Evolutionary conservation across 1,140 invertebrate species (phyloP).

Genomic region (Drosophila micromelanica): DNA sequence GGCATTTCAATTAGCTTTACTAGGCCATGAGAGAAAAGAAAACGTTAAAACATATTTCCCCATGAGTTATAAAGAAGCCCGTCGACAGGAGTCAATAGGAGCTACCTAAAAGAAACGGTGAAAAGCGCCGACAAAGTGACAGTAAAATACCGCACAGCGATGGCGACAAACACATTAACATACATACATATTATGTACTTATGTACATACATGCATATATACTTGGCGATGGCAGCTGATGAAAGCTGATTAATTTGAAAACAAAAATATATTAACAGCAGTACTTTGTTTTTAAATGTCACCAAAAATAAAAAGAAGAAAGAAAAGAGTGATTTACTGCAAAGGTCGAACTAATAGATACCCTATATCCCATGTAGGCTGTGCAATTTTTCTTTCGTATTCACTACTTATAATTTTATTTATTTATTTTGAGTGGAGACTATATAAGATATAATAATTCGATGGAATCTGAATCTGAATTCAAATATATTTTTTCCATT

Average conservation of each 20-base stretch:
- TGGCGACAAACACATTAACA: background rate
- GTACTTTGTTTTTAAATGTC: slow-evolving; percentile 10
- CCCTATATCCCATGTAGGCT: background rate
- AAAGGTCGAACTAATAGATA: background rate
- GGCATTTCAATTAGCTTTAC: slow-evolving; percentile 10
- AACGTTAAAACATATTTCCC: background rate
- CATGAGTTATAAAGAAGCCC: background rate
- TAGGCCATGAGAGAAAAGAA: background rate
- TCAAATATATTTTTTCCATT: no score
- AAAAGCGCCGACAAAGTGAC: background rate
- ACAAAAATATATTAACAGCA: slow-evolving; percentile 2
- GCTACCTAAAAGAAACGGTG: background rate
- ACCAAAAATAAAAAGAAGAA: background rate
- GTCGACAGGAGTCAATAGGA: background rate
- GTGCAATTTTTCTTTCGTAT: no score
- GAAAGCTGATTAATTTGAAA: slow-evolving; percentile 32
- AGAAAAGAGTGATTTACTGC: background rate
- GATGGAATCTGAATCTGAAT: no score
- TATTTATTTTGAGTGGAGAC: no score
- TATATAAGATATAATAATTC: no score
- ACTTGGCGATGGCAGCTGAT: background rate
- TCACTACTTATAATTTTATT: no score
- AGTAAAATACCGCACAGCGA: slow-evolving; percentile 1
- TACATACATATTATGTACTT: background rate
- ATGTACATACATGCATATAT: background rate